Evolutionary conservation across 2,797 vertebrate species (phyloP).

Genomic region (Cuniculus paca): DNA sequence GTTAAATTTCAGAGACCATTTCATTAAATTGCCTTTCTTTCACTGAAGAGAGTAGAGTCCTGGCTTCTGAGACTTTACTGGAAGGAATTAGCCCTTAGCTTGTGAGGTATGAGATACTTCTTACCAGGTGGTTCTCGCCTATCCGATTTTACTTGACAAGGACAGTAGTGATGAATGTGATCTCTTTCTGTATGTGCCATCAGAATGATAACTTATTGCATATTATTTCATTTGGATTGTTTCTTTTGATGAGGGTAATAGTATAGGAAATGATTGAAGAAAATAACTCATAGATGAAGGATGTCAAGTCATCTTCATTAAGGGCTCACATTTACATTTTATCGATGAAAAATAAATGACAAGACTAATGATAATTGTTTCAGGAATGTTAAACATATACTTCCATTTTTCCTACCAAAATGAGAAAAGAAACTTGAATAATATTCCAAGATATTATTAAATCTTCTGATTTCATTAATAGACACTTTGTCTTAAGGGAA

Average conservation of each 20-base stretch:
- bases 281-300: background rate
- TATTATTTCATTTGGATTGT: background rate
- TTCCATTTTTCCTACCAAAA: background rate
- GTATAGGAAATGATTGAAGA: background rate
- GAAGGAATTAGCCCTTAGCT: slow-evolving; percentile 58
- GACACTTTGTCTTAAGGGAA: slow-evolving; percentile 20
- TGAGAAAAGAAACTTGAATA: background rate
- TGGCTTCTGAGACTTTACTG: slow-evolving; percentile 22
- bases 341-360: slow-evolving; percentile 16
- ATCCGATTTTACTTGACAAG: slow-evolving; percentile 40
- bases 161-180: slow-evolving; percentile 7
- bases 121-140: background rate
- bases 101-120: background rate
- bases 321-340: slow-evolving; percentile 48
- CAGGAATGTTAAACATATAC: background rate
- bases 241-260: slow-evolving; percentile 43
- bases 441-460: slow-evolving; percentile 4
- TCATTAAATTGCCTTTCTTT: slow-evolving; percentile 63
- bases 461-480: background rate
- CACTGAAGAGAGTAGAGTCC: slow-evolving; percentile 52
- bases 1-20: slow-evolving; percentile 47
- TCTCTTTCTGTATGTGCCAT: background rate
- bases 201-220: background rate
- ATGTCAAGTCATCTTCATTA: slow-evolving; percentile 20
- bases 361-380: slow-evolving; percentile 25